Evolutionary conservation across 1,140 invertebrate genomes (phyloP), one percentile per base, ranked within the genome.

Genomic region (Drosophila sp.): DNA sequence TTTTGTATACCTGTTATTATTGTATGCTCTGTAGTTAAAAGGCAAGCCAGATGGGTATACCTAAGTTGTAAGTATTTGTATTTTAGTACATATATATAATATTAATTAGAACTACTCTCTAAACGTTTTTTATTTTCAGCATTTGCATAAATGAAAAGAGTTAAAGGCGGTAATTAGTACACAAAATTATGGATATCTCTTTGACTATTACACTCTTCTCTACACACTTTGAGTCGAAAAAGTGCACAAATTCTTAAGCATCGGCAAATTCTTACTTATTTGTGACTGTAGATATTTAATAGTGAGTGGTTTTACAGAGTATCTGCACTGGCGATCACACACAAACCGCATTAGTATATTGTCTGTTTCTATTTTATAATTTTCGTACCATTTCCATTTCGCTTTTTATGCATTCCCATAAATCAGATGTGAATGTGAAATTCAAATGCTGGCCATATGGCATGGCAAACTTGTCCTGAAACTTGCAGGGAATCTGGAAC

Each of bases 371-470:
- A 25, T 53, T 57, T 36, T 62, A 66, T 66, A 58, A 57, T 51
- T 66, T 66, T 32, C 14, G n/a, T 36, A n/a, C 18, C 45, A 48
- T 59, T 48, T 46, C 16, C n/a, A 36, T 62, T 59, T 45, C 58
- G 45, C 21, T 51, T 54, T 58, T 75, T 58, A 65, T 45, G 45
- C 41, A 14, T 8, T 14, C 56, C 27, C 50, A 78, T 84, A 81
- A 77, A 81, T 81, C 54, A 77, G 8, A 16, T 21, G 46, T 36
- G 14, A 25, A 50, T 25, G 34, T 50, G 54, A 58, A 65, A 65
- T 72, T 65, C 38, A 65, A 75, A 72, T 75, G 51, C 63, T 54
- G 13, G 61, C 67, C 72, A 72, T 50, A 75, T 72, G 72, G 67
- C 48, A 48, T 29, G 21, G 38, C 32, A 71, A 71, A 71, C 61